These are phyloP conservation scores for Cyclopterus lumpus DNA, from an alignment of 2,797 vertebrate genomes.

Conservation along the genomic window DNA sequence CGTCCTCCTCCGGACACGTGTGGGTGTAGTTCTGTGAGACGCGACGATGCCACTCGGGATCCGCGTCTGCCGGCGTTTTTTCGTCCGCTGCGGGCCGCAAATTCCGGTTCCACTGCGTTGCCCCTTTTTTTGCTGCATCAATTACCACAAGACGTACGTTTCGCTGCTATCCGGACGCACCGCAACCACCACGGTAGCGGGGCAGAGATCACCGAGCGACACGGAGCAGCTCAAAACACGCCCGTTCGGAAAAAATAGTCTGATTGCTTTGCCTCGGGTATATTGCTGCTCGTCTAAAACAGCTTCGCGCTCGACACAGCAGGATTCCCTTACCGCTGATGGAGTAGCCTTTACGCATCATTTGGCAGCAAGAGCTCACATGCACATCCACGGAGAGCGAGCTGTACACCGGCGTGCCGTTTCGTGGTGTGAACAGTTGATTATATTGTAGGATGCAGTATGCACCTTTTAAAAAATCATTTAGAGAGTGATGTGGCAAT, in stretches of 20 bases:
- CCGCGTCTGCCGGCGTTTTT: neutral
- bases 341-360: neutral
- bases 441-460: neutral
- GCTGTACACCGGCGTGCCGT: neutral
- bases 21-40: constrained; percentile 1
- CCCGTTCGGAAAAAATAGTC: neutral
- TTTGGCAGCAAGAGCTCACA: neutral
- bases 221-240: neutral
- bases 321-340: neutral
- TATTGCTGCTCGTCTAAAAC: neutral
- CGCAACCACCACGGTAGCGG: neutral
- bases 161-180: neutral
- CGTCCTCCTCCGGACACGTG: constrained; percentile 3
- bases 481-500: no score
- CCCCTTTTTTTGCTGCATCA: neutral
- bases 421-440: neutral
- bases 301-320: neutral
- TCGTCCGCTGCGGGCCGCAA: no score
- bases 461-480: no score
- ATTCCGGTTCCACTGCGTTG: neutral
- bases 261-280: neutral
- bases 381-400: neutral
- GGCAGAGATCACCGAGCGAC: neutral
- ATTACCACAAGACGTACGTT: neutral
- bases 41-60: neutral